Conservation (phyloP, 2,797 vertebrate species). For the Hydrocynus forskahlii region DNA sequence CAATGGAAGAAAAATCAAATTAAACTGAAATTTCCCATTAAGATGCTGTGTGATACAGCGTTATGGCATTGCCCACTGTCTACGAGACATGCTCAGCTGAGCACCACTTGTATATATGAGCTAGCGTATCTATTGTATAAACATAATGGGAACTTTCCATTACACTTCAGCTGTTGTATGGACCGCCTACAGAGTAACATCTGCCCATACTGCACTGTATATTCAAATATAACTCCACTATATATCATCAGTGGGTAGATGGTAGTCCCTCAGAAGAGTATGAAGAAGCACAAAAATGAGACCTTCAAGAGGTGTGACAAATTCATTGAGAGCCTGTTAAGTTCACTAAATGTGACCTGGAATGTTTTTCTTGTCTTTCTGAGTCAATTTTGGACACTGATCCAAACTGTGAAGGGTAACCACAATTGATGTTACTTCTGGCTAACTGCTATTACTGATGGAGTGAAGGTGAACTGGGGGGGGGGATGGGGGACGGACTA, state of each 20-base stretch:
- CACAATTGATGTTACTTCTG: slow-evolving; percentile 15
- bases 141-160: slow-evolving; percentile 10
- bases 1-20: slow-evolving; percentile 43
- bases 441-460: neutral
- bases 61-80: slow-evolving; percentile 20
- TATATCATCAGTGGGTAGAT: neutral
- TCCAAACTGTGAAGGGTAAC: slow-evolving; percentile 17
- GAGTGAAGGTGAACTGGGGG: neutral
- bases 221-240: neutral
- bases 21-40: slow-evolving; percentile 35
- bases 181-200: neutral
- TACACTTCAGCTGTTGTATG: neutral
- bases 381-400: neutral
- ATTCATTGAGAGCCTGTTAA: neutral
- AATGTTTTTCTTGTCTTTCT: neutral
- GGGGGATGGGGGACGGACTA: neutral
- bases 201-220: neutral
- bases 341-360: neutral
- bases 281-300: neutral
- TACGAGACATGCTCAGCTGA: neutral
- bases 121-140: neutral
- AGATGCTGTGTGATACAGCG: slow-evolving; percentile 39
- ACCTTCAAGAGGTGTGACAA: neutral
- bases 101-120: neutral
- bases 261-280: neutral